Conservation (phyloP, 2,888 invertebrate species). For the Erpobdella octoculata region DNA sequence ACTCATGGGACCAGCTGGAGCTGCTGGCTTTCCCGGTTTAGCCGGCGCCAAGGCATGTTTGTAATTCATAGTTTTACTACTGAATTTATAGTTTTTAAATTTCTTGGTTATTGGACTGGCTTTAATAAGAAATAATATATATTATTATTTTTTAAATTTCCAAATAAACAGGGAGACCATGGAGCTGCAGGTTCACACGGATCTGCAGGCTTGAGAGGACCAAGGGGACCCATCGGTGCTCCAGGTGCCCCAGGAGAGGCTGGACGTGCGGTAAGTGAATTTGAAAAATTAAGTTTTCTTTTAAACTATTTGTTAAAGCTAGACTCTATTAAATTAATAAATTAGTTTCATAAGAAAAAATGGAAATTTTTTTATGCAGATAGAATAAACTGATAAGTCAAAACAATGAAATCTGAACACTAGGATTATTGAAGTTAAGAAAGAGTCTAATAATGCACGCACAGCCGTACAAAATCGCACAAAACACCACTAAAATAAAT, state of each 20-base stretch:
- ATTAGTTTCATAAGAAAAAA: too few species aligned
- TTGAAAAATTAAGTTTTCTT: neutral
- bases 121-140: too few species aligned
- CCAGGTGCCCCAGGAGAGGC: constrained; percentile 27
- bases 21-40: constrained; percentile 45
- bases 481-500: too few species aligned
- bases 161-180: constrained; percentile 23
- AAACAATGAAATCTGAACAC: too few species aligned
- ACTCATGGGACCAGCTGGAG: constrained; percentile 40
- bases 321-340: too few species aligned
- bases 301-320: neutral
- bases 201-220: constrained; percentile 38
- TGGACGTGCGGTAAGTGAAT: constrained; percentile 27
- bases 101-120: too few species aligned
- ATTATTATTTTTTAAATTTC: too few species aligned
- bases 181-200: constrained; percentile 23
- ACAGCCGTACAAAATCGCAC: too few species aligned
- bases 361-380: too few species aligned
- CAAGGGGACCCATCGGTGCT: constrained; percentile 39
- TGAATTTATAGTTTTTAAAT: neutral
- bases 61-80: neutral
- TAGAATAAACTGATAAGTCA: too few species aligned
- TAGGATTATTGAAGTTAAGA: too few species aligned
- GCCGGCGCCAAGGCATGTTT: constrained; percentile 40
- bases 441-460: too few species aligned